Percentiles rank a stretch among this genome's conserved stretches.
Conservation (phyloP, 2,797 vertebrate species). For the Microtus obscurus region DNA sequence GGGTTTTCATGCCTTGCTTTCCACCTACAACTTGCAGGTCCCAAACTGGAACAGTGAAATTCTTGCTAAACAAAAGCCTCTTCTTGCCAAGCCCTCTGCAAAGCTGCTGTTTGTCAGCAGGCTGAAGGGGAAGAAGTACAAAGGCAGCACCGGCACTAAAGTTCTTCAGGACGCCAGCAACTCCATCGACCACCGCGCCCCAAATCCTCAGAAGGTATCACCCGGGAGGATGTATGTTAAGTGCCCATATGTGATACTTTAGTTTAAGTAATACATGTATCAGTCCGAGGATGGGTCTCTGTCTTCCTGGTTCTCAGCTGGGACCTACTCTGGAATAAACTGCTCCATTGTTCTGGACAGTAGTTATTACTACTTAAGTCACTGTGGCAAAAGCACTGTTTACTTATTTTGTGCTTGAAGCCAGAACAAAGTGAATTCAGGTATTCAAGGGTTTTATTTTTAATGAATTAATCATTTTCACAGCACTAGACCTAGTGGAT, state of each 20-base stretch:
- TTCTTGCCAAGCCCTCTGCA: slow-evolving; percentile 93
- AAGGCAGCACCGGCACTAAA: slow-evolving; percentile 90
- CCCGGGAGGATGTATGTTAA: not conserved
- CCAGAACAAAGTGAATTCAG: slow-evolving; percentile 37
- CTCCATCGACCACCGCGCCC: slow-evolving; percentile 90
- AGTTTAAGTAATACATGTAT: not conserved
- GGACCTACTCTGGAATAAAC: slow-evolving; percentile 25
- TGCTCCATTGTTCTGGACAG: not conserved
- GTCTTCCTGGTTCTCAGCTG: slow-evolving; percentile 6
- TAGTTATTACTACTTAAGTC: slow-evolving; percentile 8
- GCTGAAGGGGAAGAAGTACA: slow-evolving; percentile 96
- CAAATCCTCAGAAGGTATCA: slow-evolving; percentile 91
- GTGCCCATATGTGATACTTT: not conserved
- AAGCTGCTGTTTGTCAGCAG: slow-evolving; percentile 97
- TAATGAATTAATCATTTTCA: not conserved
- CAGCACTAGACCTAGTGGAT: not conserved
- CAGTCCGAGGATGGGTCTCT: slow-evolving; percentile 18
- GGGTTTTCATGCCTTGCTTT: slow-evolving; percentile 15
- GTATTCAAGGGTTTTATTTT: not conserved
- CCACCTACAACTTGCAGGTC: slow-evolving; percentile 87
- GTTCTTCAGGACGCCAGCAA: slow-evolving; percentile 97
- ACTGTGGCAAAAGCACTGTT: slow-evolving; percentile 20
- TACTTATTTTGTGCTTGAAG: not conserved
- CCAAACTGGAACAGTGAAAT: slow-evolving; percentile 96
- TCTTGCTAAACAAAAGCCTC: slow-evolving; percentile 94